A percentile compares a stretch with the other conserved stretches of the same genome.
These are phyloP conservation scores for Zosterops pallidus DNA, from an alignment of 2,113 vertebrate species.

Conservation along the genomic window DNA sequence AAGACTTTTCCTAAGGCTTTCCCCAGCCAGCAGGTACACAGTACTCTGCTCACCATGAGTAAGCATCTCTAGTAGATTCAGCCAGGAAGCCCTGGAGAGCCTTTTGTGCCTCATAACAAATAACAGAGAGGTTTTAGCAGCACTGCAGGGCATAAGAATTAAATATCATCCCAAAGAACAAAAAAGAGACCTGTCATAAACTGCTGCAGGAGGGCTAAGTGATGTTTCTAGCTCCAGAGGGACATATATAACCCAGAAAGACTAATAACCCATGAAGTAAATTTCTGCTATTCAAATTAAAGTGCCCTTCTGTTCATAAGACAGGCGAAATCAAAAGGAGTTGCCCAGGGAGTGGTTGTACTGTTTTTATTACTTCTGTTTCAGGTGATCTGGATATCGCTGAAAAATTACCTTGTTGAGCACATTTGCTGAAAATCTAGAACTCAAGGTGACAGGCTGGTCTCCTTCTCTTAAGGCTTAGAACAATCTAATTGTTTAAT, in stretches of 20 bases:
- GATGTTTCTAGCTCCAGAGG: neutral
- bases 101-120: neutral
- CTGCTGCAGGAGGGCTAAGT: neutral
- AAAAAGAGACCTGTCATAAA: neutral
- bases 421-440: neutral
- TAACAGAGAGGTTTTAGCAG: neutral
- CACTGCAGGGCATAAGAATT: neutral
- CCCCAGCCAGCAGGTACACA: neutral
- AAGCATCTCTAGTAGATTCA: neutral
- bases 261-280: neutral
- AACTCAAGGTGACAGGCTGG: neutral
- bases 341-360: neutral
- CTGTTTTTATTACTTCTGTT: neutral
- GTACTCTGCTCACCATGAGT: neutral
- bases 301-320: neutral
- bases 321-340: neutral
- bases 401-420: neutral
- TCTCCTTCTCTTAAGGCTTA: neutral
- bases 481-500: slow-evolving; percentile 52
- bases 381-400: neutral
- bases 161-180: neutral
- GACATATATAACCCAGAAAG: neutral
- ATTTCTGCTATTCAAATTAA: neutral
- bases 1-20: neutral
- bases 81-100: neutral